These are phyloP conservation scores for Cheilinus undulatus DNA, from an alignment of 2,113 vertebrate species.

Conservation along the genomic window DNA sequence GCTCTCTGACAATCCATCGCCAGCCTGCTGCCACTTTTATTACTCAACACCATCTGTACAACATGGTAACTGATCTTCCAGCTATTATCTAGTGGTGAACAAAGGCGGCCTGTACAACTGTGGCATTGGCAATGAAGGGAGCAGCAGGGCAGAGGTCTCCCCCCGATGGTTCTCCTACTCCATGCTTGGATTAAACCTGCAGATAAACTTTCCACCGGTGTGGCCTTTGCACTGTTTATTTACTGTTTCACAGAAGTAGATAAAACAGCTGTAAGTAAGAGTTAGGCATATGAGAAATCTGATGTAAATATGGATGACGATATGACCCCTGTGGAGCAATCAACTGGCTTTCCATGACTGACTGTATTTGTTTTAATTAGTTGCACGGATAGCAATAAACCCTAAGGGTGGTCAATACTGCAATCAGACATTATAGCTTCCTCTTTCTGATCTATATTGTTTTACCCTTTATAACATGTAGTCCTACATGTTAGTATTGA, in stretches of 20 bases:
- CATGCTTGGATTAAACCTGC: conserved; percentile 17
- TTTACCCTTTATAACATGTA: not conserved
- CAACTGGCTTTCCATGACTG: not conserved
- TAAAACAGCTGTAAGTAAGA: not conserved
- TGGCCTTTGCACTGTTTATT: not conserved
- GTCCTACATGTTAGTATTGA: not conserved
- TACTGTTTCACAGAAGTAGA: not conserved
- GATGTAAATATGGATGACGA: not conserved
- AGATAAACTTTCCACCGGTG: not conserved
- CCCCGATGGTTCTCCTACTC: conserved; percentile 12
- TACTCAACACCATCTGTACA: conserved; percentile 67
- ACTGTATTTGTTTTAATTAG: conserved; percentile 17
- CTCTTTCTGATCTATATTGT: conserved; percentile 1
- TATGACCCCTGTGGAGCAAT: not conserved
- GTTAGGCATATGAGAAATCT: conserved; percentile 7
- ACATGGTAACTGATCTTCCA: conserved; percentile 69
- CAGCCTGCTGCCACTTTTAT: conserved; percentile 65
- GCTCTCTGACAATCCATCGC: conserved; percentile 17
- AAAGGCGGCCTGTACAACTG: conserved; percentile 52
- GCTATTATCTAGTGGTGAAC: conserved; percentile 63
- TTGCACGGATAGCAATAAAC: conserved; percentile 4
- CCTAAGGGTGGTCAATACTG: conserved; percentile 8
- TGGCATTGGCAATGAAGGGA: conserved; percentile 48
- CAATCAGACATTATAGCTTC: conserved; percentile 4
- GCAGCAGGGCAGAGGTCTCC: conserved; percentile 45